Conservation (phyloP, 1,140 invertebrate genomes). For the Platyscapa corneri region DNA sequence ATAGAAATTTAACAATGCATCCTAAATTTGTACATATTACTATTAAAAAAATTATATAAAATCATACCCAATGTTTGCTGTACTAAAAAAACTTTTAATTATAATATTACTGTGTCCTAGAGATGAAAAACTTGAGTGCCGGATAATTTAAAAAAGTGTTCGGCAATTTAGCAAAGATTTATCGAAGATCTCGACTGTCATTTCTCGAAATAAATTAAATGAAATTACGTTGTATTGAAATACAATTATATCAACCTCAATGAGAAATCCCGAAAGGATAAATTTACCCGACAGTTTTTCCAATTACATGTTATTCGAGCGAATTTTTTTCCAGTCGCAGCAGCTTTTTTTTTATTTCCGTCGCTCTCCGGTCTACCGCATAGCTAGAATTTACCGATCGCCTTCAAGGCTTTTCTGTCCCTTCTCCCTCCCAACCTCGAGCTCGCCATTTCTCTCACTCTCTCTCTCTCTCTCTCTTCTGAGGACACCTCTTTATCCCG, state of each 20-base stretch:
- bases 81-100: too few relatives aligned
- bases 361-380: conserved; percentile 36
- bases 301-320: neutral
- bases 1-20: too few relatives aligned
- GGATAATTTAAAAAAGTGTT: too few relatives aligned
- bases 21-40: too few relatives aligned
- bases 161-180: too few relatives aligned
- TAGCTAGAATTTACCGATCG: conserved; percentile 44
- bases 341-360: neutral
- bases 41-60: too few relatives aligned
- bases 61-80: too few relatives aligned
- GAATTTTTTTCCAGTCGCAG: neutral
- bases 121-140: too few relatives aligned
- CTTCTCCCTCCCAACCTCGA: neutral
- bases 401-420: conserved; percentile 26
- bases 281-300: conserved; percentile 16
- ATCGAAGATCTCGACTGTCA: too few relatives aligned
- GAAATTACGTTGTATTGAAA: neutral
- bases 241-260: neutral
- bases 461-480: conserved; percentile 2
- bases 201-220: neutral
- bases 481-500: neutral
- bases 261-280: neutral
- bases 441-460: conserved; percentile 11
- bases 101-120: too few relatives aligned